Percentiles rank a stretch among this genome's conserved stretches.
These are phyloP conservation scores for Sinhomidia bicolor DNA, from an alignment of 2,888 invertebrate genomes.

Conservation along the genomic window DNA sequence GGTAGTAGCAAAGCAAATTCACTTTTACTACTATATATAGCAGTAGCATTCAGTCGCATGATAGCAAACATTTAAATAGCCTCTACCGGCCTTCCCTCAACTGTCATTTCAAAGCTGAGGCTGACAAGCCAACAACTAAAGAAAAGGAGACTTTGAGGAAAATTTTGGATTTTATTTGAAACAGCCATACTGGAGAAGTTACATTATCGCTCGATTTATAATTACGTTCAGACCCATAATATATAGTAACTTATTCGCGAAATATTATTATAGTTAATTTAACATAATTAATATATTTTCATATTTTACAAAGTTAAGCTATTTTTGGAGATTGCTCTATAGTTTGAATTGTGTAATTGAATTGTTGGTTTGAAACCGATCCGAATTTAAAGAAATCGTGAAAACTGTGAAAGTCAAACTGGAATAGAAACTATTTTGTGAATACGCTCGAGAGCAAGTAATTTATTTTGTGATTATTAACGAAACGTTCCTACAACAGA, in stretches of 20 bases:
- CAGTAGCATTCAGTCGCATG: too few species aligned
- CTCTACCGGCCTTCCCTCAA: slow-evolving; percentile 11
- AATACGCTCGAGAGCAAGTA: not conserved
- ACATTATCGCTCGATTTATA: slow-evolving; percentile 13
- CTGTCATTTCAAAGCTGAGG: slow-evolving; percentile 61
- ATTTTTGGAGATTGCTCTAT: too few species aligned
- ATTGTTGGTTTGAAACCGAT: too few species aligned
- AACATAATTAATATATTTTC: not conserved
- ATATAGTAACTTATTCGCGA: slow-evolving; percentile 3
- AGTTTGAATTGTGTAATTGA: too few species aligned
- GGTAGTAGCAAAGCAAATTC: too few species aligned
- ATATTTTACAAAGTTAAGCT: not conserved
- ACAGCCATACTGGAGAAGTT: slow-evolving; percentile 49
- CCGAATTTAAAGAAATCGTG: too few species aligned
- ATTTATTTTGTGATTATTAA: not conserved
- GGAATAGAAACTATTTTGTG: not conserved
- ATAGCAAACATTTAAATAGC: slow-evolving; percentile 61
- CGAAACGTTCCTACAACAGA: not conserved
- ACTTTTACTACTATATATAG: not conserved
- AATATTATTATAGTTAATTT: slow-evolving; percentile 6
- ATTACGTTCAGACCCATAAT: slow-evolving; percentile 58
- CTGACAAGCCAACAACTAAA: slow-evolving; percentile 51
- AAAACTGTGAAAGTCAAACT: not conserved
- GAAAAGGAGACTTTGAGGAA: not conserved
- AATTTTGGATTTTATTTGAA: not conserved